A percentile compares a stretch with the other conserved stretches of the same genome.
phyloP scores from a whole-genome alignment of 2,888 invertebrate genomes.

The Digitonthophagus gazella region DNA sequence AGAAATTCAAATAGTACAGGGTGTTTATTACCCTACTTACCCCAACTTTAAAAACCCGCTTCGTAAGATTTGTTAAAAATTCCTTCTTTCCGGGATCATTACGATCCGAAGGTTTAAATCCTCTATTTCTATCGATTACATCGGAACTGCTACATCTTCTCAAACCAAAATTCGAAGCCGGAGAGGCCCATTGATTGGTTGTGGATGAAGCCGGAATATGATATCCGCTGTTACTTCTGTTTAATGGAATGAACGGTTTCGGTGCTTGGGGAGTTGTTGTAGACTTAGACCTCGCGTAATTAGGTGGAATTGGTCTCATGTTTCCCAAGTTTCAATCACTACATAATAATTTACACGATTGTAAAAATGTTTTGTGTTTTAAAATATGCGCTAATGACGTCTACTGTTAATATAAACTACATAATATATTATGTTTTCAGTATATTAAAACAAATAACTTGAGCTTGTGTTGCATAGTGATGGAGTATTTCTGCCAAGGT shows the following conservation, averaged over 20 bases:
- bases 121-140: slow-evolving; percentile 67
- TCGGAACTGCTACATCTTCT: slow-evolving; percentile 50
- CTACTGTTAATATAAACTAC: not conserved
- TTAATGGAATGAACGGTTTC: slow-evolving; percentile 27
- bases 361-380: not conserved
- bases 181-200: slow-evolving; percentile 36
- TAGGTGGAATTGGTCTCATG: slow-evolving; percentile 23
- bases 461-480: not conserved
- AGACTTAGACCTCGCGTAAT: slow-evolving; percentile 22
- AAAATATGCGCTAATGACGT: not conserved
- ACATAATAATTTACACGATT: not conserved
- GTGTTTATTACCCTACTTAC: slow-evolving; percentile 70
- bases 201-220: slow-evolving; percentile 36
- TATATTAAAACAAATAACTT: not conserved
- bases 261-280: slow-evolving; percentile 1
- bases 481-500: not conserved
- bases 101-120: slow-evolving; percentile 83
- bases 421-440: not conserved
- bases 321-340: not conserved
- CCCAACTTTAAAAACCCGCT: slow-evolving; percentile 78
- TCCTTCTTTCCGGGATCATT: slow-evolving; percentile 78
- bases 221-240: slow-evolving; percentile 35
- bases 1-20: too few relatives aligned
- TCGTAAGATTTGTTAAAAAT: slow-evolving; percentile 76
- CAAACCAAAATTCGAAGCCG: slow-evolving; percentile 29